Base-by-base conservation (phyloP, 1,140 invertebrate species). In the Drosophila seguyi region DNA sequence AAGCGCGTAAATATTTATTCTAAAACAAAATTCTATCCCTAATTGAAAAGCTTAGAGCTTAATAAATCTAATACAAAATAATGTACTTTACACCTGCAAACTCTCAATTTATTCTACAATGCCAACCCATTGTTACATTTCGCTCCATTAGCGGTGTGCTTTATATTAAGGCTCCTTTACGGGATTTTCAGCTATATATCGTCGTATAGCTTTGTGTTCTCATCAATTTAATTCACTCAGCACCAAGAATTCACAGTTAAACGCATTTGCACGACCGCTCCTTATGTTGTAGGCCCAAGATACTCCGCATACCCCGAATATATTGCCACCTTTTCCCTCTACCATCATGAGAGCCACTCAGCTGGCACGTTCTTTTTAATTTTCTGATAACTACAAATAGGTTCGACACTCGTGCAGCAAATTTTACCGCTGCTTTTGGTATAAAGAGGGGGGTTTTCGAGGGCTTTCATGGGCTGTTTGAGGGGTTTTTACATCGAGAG, bases 321-420 rank as follows among this genome's bases (percentile, higher is more conserved):
- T 34, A 50, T 41, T 42, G 22, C 44, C 34, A 25, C 27, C 22
- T 31, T 39, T 53, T 55, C 3, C 6, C 1, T 5, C 34, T 16
- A n/a, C 20, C 34, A 34, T n/a, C 34, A 31, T 58, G 18, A 31
- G 11, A 31, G 13, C 36, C 36, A 56, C 47, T 47, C 27, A 36
- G 60, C 56, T 65, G 65, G 65, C 80, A 88, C 80, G 84, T 88
- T 88, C 80, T 90, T 88, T 88, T 88, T 88, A 88, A 88, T 88
- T 88, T 88, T 88, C 84, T 88, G 85, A 88, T 88, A 88, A 88
- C 84, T 88, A 88, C 84, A 88, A 88, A 88, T 88, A 88, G 80
- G 85, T 88, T 88, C 84, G 76, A 88, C 83, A 86, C 84, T 88
- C 84, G 84, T 88, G 84, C 84, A 81, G 80, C 84, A 88, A 84